Conservation (phyloP, 1,140 invertebrate genomes). For the Hypothenemus hampei region DNA sequence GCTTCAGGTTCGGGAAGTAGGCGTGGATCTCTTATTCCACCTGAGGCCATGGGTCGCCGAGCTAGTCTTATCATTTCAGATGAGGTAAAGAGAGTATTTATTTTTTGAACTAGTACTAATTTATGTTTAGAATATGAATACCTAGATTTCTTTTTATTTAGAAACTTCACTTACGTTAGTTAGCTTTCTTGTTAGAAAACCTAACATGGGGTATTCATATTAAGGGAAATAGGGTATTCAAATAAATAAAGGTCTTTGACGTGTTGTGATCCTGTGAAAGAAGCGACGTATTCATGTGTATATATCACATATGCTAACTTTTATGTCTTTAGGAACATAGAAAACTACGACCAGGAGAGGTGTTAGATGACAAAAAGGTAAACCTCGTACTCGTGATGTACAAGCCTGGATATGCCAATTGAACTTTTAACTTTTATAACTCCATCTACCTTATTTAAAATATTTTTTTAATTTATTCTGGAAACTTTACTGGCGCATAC, state of each 20-base stretch:
- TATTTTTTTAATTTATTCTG: too few species aligned
- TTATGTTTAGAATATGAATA: too few species aligned
- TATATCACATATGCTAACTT: constrained; percentile 27
- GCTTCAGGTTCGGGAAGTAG: constrained; percentile 65
- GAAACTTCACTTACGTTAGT: too few species aligned
- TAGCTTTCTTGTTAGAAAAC: not conserved
- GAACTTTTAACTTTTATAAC: constrained; percentile 17
- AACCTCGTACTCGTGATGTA: constrained; percentile 46
- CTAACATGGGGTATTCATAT: too few species aligned
- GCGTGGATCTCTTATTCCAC: constrained; percentile 78
- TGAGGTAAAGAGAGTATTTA: constrained; percentile 85
- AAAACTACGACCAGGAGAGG: constrained; percentile 89
- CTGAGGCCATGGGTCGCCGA: constrained; percentile 75
- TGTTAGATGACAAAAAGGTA: constrained; percentile 90
- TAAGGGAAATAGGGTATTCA: not conserved
- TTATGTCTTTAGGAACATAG: constrained; percentile 48
- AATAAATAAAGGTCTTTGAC: too few species aligned
- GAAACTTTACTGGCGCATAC: too few species aligned
- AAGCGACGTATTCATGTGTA: constrained; percentile 2
- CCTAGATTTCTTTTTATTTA: too few species aligned
- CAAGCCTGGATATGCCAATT: constrained; percentile 11
- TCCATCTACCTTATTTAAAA: too few species aligned
- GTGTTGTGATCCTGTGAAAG: constrained; percentile 4
- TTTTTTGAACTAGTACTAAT: too few species aligned
- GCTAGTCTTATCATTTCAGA: constrained; percentile 88